Conservation (phyloP, 2,888 invertebrate genomes). For the Diplolepis rosae region DNA sequence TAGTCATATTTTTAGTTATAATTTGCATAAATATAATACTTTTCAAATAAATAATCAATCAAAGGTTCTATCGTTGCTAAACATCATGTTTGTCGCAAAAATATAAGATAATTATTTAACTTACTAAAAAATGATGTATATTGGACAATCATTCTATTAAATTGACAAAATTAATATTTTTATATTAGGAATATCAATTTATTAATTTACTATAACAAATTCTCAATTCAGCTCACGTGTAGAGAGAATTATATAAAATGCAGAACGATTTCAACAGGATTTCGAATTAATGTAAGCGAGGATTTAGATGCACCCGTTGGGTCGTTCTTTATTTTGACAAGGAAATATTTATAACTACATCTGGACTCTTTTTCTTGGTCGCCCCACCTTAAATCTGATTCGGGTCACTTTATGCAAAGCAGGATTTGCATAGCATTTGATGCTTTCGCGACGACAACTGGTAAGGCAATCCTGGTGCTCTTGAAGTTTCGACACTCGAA, state of each 20-base stretch:
- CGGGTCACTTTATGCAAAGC: slow-evolving; percentile 63
- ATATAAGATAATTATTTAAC: too few species aligned
- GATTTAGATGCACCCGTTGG: slow-evolving; percentile 51
- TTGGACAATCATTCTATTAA: too few species aligned
- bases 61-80: too few species aligned
- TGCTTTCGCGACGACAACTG: slow-evolving; percentile 45
- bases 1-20: too few species aligned
- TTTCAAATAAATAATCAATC: too few species aligned
- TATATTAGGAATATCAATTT: too few species aligned
- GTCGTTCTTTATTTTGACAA: slow-evolving; percentile 60
- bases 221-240: background rate
- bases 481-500: slow-evolving; percentile 18
- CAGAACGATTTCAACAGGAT: background rate
- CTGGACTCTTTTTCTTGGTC: slow-evolving; percentile 33
- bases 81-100: too few species aligned
- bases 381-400: slow-evolving; percentile 59
- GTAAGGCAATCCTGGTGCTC: slow-evolving; percentile 25
- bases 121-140: too few species aligned
- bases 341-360: slow-evolving; percentile 58
- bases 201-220: background rate
- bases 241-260: background rate
- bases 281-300: slow-evolving; percentile 50
- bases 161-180: too few species aligned
- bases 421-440: slow-evolving; percentile 58
- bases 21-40: too few species aligned